Conservation (phyloP, 2,113 vertebrate species). For the Formicarius rufipectus region DNA sequence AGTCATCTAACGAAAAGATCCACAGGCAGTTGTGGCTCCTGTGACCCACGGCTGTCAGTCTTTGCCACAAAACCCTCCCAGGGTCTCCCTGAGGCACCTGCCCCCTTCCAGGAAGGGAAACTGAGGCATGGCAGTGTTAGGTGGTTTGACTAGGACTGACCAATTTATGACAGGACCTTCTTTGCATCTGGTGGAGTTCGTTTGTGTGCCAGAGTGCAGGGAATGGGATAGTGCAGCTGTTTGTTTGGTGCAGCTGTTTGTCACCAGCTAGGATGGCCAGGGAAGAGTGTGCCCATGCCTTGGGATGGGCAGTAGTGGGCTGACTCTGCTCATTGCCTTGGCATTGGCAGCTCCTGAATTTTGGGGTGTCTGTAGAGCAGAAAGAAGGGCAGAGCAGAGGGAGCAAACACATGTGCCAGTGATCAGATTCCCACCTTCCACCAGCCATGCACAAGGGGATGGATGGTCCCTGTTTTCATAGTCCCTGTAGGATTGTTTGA, state of each 20-base stretch:
- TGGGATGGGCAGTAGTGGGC: background rate
- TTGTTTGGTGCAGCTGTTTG: background rate
- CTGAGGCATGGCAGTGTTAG: background rate
- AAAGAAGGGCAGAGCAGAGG: background rate
- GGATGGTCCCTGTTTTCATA: background rate
- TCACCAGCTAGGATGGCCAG: background rate
- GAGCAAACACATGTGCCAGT: background rate
- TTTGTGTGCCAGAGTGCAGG: accelerated
- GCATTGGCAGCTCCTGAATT: background rate
- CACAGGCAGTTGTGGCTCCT: background rate
- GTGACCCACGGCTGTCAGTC: background rate
- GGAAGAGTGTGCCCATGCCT: background rate
- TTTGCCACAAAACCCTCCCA: background rate
- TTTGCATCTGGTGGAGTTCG: background rate
- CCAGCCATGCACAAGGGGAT: accelerated
- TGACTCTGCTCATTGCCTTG: background rate
- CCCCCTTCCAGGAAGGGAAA: background rate
- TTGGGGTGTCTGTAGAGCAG: background rate
- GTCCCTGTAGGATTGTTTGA: background rate
- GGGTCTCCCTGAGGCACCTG: background rate
- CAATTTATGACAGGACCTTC: background rate
- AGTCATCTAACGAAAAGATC: background rate
- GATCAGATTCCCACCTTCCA: background rate
- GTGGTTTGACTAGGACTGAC: background rate
- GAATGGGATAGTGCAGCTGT: background rate